Percentiles rank a stretch among this genome's conserved stretches.
phyloP scores from a whole-genome alignment of 2,797 vertebrate genomes.

The Sciaenops ocellatus region DNA sequence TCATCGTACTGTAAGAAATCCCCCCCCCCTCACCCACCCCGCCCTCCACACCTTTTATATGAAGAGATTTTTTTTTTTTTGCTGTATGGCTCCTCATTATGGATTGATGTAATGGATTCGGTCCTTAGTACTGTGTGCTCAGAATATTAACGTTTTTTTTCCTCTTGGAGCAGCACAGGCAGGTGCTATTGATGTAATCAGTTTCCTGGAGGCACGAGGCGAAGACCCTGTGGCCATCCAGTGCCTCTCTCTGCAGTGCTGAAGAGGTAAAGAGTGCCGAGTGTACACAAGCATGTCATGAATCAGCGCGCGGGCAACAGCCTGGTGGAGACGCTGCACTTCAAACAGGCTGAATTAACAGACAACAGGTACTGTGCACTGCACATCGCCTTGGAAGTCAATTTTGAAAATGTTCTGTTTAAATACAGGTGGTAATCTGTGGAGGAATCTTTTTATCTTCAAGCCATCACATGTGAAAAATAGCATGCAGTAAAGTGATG shows the following conservation, averaged over 20 bases:
- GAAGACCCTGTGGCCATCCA: constrained; percentile 73
- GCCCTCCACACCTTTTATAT: constrained; percentile 48
- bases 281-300: constrained; percentile 70
- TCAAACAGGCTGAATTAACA: constrained; percentile 61
- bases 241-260: constrained; percentile 70
- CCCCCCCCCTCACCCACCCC: neutral
- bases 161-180: constrained; percentile 52
- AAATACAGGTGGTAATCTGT: constrained; percentile 16
- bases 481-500: neutral
- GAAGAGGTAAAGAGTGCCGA: constrained; percentile 73
- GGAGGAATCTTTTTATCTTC: constrained; percentile 1
- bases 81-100: constrained; percentile 71
- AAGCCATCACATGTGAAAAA: neutral
- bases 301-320: constrained; percentile 70
- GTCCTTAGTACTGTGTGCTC: constrained; percentile 69
- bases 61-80: constrained; percentile 30
- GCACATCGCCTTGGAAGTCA: constrained; percentile 31
- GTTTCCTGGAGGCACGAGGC: constrained; percentile 75
- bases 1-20: constrained; percentile 43
- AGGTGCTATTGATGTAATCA: constrained; percentile 85
- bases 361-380: constrained; percentile 46
- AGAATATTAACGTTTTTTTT: constrained; percentile 80
- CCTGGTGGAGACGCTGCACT: constrained; percentile 51
- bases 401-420: constrained; percentile 18
- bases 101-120: constrained; percentile 76